Evolutionary conservation across 64 coral and sea anemone genomes (phyloP), one percentile per base, ranked within the genome.

Genomic region (Actinia equina): DNA sequence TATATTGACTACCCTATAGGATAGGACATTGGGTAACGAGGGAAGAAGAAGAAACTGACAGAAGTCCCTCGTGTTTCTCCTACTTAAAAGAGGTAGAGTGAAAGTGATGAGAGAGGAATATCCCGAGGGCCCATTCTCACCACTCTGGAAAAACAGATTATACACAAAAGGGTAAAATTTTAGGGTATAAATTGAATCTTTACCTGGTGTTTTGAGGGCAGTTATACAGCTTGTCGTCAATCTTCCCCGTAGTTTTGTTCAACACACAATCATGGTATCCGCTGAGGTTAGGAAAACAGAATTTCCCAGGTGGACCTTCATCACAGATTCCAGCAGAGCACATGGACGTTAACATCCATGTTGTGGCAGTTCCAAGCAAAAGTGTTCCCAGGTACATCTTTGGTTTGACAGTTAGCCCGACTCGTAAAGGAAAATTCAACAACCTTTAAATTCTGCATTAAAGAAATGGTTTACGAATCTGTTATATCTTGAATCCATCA

Each of bases 241-340:
- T 52, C 49, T 81, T 81, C 4, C 78, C 78, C 5, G 78, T 81
- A 0, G 43, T 81, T 74, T 44, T 44, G 15, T 81, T 81, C 13
- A 20, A 18, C 6, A 81, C 78, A 23, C 78, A 81, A 44, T 81
- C 78, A 52, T 81, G 78, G 23, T 81, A 81, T 19, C 78, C 78
- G 19, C 17, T 81, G 20, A 81, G 78, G 44, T 81, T 22, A 52
- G 78, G 78, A 20, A 49, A 19, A 52, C 78, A 81, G 78, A 81
- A 81, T 12, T 81, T 81, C 43, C 78, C 78, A 6, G 78, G 78
- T 19, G 78, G 78, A 81, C 78, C 78, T 81, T 81, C 78, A 81
- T 81, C 78, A 49, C 78, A 81, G 78, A 81, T 52, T 46, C 78
- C 78, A 52, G 43, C 78, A 23, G 6, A 49, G 78, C 78, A 81